Conservation (phyloP, 2,797 vertebrate genomes). For the Smutsia temminckii region DNA sequence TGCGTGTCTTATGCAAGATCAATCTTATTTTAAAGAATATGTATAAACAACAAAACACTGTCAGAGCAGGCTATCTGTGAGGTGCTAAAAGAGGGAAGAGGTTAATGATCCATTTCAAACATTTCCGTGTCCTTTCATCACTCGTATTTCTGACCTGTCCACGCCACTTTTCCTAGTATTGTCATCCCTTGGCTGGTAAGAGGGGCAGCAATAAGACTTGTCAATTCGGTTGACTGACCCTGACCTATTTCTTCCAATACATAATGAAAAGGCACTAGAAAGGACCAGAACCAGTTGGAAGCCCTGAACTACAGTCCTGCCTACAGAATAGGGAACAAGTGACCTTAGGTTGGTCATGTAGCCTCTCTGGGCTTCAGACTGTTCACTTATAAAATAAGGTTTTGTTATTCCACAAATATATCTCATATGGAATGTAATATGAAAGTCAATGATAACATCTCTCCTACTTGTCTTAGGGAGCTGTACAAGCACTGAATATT, state of each 20-base stretch:
- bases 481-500: not conserved
- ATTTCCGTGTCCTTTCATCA: not conserved
- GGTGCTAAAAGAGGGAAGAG: not conserved
- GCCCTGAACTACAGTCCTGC: not conserved
- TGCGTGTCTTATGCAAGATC: constrained; percentile 60
- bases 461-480: not conserved
- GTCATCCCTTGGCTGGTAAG: not conserved
- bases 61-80: not conserved
- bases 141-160: not conserved
- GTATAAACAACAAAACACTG: constrained; percentile 42
- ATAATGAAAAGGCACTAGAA: not conserved
- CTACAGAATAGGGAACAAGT: not conserved
- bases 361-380: not conserved
- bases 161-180: not conserved
- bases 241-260: not conserved
- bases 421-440: not conserved
- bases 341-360: not conserved
- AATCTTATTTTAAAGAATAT: constrained; percentile 52
- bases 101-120: not conserved
- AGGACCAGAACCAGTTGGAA: not conserved
- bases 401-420: not conserved
- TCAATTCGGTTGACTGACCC: not conserved
- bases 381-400: not conserved
- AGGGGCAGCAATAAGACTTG: not conserved
- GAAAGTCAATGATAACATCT: not conserved